These are phyloP conservation scores for Rhizomys pruinosus DNA, from an alignment of 2,113 vertebrate species.

Conservation along the genomic window DNA sequence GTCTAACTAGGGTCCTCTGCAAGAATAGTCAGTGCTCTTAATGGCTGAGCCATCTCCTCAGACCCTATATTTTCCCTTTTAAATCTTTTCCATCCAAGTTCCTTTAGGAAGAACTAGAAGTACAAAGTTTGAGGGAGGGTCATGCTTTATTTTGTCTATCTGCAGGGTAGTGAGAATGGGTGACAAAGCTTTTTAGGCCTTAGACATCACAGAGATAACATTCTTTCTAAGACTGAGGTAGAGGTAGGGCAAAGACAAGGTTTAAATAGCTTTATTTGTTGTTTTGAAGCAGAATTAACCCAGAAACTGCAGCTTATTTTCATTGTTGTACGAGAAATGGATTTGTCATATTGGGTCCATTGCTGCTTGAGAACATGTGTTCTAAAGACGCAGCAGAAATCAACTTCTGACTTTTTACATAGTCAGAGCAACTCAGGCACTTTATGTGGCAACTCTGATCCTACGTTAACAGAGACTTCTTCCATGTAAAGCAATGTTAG, in stretches of 20 bases:
- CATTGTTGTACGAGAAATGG: not conserved
- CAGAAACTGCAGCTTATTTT: not conserved
- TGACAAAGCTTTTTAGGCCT: not conserved
- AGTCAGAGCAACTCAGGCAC: not conserved
- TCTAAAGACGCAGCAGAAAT: not conserved
- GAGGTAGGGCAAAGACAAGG: not conserved
- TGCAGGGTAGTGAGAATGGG: not conserved
- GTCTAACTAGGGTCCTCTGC: no score
- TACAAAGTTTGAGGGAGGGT: not conserved
- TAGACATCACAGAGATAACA: not conserved
- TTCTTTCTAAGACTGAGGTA: not conserved
- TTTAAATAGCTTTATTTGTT: not conserved
- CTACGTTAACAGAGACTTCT: not conserved
- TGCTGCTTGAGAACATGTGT: not conserved
- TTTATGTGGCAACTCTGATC: not conserved
- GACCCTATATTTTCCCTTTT: no score
- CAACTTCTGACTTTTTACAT: not conserved
- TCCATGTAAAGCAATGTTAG: not conserved
- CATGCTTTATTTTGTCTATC: not conserved
- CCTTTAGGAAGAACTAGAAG: not conserved
- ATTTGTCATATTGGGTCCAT: not conserved
- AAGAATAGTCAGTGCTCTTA: no score
- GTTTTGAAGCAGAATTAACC: not conserved
- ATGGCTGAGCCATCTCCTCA: no score
- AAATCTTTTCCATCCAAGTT: not conserved